Conservation (phyloP, 2,888 invertebrate genomes). For the Craniophora ligustri region DNA sequence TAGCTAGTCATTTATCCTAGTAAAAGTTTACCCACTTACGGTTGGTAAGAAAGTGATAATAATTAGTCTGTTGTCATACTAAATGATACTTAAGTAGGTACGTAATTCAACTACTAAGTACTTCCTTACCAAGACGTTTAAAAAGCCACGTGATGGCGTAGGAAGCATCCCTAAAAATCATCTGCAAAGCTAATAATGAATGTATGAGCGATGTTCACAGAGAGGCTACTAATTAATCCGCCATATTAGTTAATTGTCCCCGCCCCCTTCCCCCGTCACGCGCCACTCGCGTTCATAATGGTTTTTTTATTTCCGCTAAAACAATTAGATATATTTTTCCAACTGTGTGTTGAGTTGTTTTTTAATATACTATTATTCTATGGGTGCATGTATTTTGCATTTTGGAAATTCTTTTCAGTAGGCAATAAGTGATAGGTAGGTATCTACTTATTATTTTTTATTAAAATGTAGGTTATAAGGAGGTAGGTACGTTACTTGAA, state of each 20-base stretch:
- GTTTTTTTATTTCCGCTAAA: conserved; percentile 51
- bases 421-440: too few species aligned
- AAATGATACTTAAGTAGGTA: conserved; percentile 1
- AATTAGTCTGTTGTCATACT: background rate
- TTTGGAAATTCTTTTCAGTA: too few species aligned
- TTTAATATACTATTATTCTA: too few species aligned
- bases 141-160: conserved; percentile 6
- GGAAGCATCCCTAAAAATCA: conserved; percentile 11
- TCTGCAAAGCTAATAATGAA: conserved; percentile 45
- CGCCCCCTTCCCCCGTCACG: conserved; percentile 57
- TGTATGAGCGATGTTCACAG: conserved; percentile 51
- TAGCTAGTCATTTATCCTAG: too few species aligned
- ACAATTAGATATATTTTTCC: conserved; percentile 43
- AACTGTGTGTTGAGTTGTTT: conserved; percentile 13
- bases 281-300: conserved; percentile 59
- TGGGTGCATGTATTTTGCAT: too few species aligned
- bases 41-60: background rate
- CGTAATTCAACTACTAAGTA: background rate
- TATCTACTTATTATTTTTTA: too few species aligned
- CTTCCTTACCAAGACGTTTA: background rate
- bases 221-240: conserved; percentile 73
- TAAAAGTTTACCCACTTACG: too few species aligned
- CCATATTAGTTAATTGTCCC: conserved; percentile 78
- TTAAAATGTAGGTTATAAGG: too few species aligned
- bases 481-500: too few species aligned